Evolutionary conservation across 2,888 invertebrate species (phyloP), one percentile per base, ranked within the genome.

Genomic region (Cheilosia variabilis): DNA sequence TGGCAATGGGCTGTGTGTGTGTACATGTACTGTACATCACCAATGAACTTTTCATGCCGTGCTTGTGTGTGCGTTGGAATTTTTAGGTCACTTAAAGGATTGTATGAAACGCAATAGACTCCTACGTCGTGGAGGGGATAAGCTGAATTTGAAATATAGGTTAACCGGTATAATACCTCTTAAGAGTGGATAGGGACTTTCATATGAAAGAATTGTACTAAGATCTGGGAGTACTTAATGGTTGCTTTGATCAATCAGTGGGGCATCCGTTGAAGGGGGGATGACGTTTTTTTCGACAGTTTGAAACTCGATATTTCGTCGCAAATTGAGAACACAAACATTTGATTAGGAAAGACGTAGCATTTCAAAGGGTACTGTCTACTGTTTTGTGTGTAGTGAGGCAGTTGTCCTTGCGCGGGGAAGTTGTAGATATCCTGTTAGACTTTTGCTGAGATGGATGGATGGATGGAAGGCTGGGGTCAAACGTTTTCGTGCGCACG

Each of bases 1-100:
- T 75, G 47, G 31, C 62, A 68, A 43, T 17, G 69, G 55, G 17
- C 10, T 55, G 57, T 41, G 50, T 45, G 19, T 57, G 50, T 9
- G 22, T 19, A 13, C 9, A 13, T 37, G 4, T 13, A 37, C 37
- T 37, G 4, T 13, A 37, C 37, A 37, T 47, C 27, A 62, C 53
- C 45, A 53, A 17, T 66, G 71, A 72, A 71, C 58, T 58, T 65
- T 45, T 57, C 68, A 27, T 27, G 4, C 52, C 4, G 10, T 68
- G 31, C n/a, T n/a, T 41, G 34, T 68, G 24, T 75, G 22, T 65
- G 58, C 65, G 58, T 69, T 69, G 69, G 58, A 41, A 55, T 69
- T 75, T 75, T 84, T 84, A 84, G 84, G 84, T 84, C 84, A 84
- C 63, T 75, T 65, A 75, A 58, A 52, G 68, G 27, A 69, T 31